Conservation (phyloP, 2,888 invertebrate species). For the Silvanus unidentatus region DNA sequence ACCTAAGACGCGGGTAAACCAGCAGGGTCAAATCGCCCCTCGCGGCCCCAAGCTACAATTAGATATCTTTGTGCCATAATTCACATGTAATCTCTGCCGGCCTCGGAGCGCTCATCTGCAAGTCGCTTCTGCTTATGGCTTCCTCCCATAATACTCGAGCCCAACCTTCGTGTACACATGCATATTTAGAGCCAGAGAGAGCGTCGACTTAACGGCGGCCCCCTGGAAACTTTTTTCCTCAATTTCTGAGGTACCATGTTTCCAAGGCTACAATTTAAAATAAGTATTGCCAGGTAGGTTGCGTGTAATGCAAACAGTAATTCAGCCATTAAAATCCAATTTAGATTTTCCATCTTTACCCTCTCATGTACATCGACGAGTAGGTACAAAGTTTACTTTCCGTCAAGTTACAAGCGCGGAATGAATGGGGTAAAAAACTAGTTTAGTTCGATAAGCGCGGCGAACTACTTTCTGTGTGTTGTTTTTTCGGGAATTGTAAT, state of each 20-base stretch:
- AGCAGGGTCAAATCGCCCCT: constrained; percentile 42
- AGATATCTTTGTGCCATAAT: constrained; percentile 54
- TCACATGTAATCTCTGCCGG: constrained; percentile 56
- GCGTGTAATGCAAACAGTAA: not conserved
- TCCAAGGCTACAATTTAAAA: too few relatives aligned
- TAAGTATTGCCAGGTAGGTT: too few relatives aligned
- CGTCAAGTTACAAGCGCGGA: too few relatives aligned
- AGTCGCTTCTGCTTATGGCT: constrained; percentile 25
- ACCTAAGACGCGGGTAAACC: constrained; percentile 27
- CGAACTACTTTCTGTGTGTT: too few relatives aligned
- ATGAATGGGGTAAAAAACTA: too few relatives aligned
- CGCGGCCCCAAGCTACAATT: constrained; percentile 44
- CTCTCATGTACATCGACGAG: too few relatives aligned
- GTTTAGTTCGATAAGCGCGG: too few relatives aligned
- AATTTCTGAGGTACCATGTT: too few relatives aligned
- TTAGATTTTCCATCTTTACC: not conserved
- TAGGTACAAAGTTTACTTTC: too few relatives aligned
- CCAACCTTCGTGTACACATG: not conserved
- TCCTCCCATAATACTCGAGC: constrained; percentile 6
- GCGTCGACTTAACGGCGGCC: not conserved
- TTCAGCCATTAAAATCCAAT: constrained; percentile 2
- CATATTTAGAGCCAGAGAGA: not conserved
- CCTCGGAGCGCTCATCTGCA: constrained; percentile 45
- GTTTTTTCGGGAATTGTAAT: too few relatives aligned
- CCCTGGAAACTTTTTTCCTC: constrained; percentile 3